Conservation (phyloP, 2,113 vertebrate species). For the Oncorhynchus masou region DNA sequence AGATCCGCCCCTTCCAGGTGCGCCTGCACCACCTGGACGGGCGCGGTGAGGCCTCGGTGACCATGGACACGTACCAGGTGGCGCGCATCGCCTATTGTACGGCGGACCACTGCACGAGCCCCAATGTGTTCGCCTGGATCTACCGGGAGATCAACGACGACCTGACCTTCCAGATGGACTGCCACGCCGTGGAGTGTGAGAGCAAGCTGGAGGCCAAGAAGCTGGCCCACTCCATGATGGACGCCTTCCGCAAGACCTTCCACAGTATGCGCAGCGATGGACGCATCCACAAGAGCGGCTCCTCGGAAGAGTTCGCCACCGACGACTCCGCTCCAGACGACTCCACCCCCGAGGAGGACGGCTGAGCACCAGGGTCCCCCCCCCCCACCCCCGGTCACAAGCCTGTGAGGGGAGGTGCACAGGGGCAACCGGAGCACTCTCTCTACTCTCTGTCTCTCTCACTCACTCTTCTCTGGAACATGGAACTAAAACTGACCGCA, state of each 20-base stretch:
- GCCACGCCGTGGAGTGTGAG: constrained; percentile 96
- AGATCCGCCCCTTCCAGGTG: constrained; percentile 98
- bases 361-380: constrained; percentile 45
- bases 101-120: constrained; percentile 90
- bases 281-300: constrained; percentile 92
- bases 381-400: constrained; percentile 15
- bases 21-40: constrained; percentile 91
- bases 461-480: constrained; percentile 39
- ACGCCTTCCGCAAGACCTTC: constrained; percentile 99
- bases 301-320: constrained; percentile 81
- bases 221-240: constrained; percentile 98
- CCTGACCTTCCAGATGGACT: constrained; percentile 99
- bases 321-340: constrained; percentile 87
- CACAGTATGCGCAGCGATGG: constrained; percentile 97
- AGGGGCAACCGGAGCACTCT: constrained; percentile 49
- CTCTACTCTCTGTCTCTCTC: constrained; percentile 5
- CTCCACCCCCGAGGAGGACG: constrained; percentile 62
- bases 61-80: constrained; percentile 98
- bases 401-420: constrained; percentile 57
- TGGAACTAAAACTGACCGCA: constrained; percentile 16
- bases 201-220: constrained; percentile 97
- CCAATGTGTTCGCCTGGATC: constrained; percentile 97
- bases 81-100: constrained; percentile 98
- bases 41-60: constrained; percentile 84
- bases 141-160: constrained; percentile 98